These are phyloP conservation scores for Pagrus major DNA, from an alignment of 2,113 vertebrate species.

Conservation along the genomic window DNA sequence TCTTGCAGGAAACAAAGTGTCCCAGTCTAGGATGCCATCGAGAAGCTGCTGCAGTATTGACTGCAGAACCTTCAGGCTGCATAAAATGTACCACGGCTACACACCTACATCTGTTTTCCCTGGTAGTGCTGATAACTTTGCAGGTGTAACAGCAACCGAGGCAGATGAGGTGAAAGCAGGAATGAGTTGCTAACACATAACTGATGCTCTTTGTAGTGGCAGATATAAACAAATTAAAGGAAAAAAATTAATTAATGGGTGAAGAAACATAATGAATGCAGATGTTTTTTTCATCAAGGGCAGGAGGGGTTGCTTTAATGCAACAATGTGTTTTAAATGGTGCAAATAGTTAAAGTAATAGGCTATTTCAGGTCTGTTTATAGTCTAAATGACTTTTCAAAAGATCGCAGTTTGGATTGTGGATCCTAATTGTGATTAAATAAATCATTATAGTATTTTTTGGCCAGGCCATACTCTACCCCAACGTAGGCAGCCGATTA, in stretches of 20 bases:
- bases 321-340: too few species aligned
- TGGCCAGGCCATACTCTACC: too few species aligned
- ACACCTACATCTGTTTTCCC: conserved; percentile 47
- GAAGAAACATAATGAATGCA: background rate
- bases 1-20: conserved; percentile 35
- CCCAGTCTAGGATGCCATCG: conserved; percentile 23
- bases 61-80: conserved; percentile 26
- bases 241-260: conserved; percentile 17
- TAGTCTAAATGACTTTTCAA: too few species aligned
- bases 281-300: background rate
- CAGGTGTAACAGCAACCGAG: conserved; percentile 32
- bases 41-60: conserved; percentile 7
- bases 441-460: too few species aligned
- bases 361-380: too few species aligned
- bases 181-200: background rate
- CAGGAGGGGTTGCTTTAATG: background rate
- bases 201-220: conserved; percentile 12
- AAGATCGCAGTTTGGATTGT: too few species aligned
- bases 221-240: conserved; percentile 25
- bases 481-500: too few species aligned
- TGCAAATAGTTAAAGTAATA: too few species aligned
- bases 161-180: conserved; percentile 30
- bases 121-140: conserved; percentile 13
- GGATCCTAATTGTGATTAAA: too few species aligned
- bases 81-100: conserved; percentile 45